Evolutionary conservation across 2,888 invertebrate species (phyloP), one percentile per base, ranked within the genome.

Genomic region (Lasioglossum lativentre): DNA sequence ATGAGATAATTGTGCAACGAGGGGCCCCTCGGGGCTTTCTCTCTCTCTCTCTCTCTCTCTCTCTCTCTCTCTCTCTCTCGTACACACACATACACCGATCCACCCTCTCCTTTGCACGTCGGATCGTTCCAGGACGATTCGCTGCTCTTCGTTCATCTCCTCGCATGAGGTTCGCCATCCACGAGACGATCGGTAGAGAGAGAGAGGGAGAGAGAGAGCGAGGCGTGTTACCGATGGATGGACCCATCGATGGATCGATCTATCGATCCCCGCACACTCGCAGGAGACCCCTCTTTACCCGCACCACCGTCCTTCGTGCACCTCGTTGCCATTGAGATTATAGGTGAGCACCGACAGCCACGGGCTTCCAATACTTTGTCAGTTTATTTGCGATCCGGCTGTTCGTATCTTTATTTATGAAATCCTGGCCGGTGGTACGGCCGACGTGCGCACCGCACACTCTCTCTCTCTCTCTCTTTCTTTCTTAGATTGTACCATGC

Each of bases 1-100:
- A 92, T 92, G 90, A 93, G 95, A 95, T 94, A 94, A 94, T 92
- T 92, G 92, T 91, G 91, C 90, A 93, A 94, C 92, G 91, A 93
- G 90, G 90, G 91, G 86, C 86, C 86, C 87, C 86, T 87, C 56
- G 38, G 77, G 86, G 86, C 83, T 75, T 78, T 79, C 71, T 42
- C 73, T 56, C 76, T 73, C 45, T 42, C 19, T 40, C 75, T 38
- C 78, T 12, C 34, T 47, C 63, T 47, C 63, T 79, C 66, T 52
- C 77, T 75, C 68, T 73, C 77, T 52, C 77, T 59, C 75, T 79
- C 78, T 75, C 78, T 83, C 66, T 63, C 52, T 76, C 14, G 27
- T 27, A 59, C 27, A 27, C 27, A 59, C 27, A 16, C 16, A 14
- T 4, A 27, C 27, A 63, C 75, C 59, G 75, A 6, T 63, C 59